Base-by-base conservation (phyloP, 1,140 invertebrate species). In the Mamestra configurata region DNA sequence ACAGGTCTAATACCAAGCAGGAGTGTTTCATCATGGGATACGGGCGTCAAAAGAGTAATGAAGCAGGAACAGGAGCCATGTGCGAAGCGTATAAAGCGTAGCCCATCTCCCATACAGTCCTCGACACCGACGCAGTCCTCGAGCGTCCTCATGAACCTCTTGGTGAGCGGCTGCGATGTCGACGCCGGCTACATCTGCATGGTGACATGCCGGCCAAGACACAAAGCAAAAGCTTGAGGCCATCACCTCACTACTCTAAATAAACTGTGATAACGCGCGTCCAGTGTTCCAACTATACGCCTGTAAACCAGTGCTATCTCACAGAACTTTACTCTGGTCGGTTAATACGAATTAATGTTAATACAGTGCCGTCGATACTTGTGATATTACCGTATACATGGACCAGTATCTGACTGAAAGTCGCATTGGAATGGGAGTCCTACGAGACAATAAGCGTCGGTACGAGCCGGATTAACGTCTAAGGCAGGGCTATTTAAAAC, bases 131-230 rank as follows among this genome's bases (percentile, higher is more conserved):
- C 49, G 94, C 96, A 95, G 49, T 96, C 96, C 22, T 97, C 96
- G 85, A 98, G 97, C 93, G 98, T 98, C 86, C 96, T 98, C 81
- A 98, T 98, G 97, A 98, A 98, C 95, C 96, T 98, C 77, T 96
- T 98, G 93, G 97, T 98, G 92, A 98, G 98, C 96, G 98, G 98
- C 88, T 98, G 98, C 95, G 98, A 98, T 95, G 97, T 98, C 92
- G 97, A 97, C 96, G 97, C 98, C 83, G 98, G 98, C 83, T 98
- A 98, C 94, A 96, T 97, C 89, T 98, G 97, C 95, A 96, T 98
- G 91, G 96, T 97, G 85, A 97, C 97, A 84, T 96, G 96, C 91
- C 92, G 96, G 87, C 96, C 96, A 18, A 89, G 93, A 66, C 89
- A 92, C 68, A 94, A 94, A 86, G 89, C 92, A 64, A 94, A 94